These are phyloP conservation scores for Xestia xanthographa DNA, from an alignment of 2,888 invertebrate genomes.

Conservation along the genomic window DNA sequence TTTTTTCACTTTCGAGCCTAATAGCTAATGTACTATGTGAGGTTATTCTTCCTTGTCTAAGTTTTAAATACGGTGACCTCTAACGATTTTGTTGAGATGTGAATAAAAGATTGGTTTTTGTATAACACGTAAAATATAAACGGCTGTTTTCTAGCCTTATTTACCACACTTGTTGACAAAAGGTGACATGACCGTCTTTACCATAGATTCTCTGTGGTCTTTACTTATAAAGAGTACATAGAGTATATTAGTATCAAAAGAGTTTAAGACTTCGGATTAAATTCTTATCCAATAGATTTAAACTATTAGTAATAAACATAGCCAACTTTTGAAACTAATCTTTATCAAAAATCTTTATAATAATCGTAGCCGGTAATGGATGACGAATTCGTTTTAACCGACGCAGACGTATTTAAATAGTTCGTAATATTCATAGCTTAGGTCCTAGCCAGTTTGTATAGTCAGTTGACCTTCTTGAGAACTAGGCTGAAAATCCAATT, in stretches of 20 bases:
- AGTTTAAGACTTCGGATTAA: too few relatives aligned
- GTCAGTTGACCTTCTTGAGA: slow-evolving; percentile 12
- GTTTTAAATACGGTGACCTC: background rate
- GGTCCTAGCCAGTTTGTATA: slow-evolving; percentile 11
- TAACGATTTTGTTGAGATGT: too few relatives aligned
- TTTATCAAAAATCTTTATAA: background rate
- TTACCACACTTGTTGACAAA: too few relatives aligned
- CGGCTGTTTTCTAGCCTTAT: too few relatives aligned
- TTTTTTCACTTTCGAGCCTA: background rate
- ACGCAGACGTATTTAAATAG: background rate
- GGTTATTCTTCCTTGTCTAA: background rate
- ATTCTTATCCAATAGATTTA: too few relatives aligned
- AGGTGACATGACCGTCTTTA: too few relatives aligned
- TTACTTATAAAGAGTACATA: too few relatives aligned
- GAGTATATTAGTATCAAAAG: too few relatives aligned
- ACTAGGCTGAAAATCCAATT: slow-evolving; percentile 8
- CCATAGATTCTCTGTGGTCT: too few relatives aligned
- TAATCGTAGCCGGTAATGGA: slow-evolving; percentile 9
- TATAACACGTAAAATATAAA: too few relatives aligned
- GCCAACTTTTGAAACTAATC: background rate
- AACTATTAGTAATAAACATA: background rate
- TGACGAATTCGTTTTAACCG: background rate
- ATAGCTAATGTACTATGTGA: too few relatives aligned
- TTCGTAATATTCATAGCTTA: slow-evolving; percentile 15
- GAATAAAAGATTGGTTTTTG: too few relatives aligned